Percentiles rank a stretch among this genome's conserved stretches.
Conservation (phyloP, 2,888 invertebrate species). For the Thecocarcelia acutangulata region DNA sequence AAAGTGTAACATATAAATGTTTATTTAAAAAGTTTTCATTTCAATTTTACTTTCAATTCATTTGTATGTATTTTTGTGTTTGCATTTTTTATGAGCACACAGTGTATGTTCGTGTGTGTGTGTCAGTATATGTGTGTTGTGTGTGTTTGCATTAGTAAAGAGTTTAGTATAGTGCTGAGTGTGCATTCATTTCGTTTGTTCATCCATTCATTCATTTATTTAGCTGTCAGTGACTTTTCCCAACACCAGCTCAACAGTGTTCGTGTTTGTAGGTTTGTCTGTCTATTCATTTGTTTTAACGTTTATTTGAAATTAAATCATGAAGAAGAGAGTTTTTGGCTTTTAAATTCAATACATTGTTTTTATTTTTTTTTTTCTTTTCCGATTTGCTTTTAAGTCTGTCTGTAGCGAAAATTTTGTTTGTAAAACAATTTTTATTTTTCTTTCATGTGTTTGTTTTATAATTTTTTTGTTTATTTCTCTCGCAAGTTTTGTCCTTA, state of each 20-base stretch:
- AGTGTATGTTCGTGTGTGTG: not conserved
- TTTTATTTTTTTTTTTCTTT: conserved; percentile 12
- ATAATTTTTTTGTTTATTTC: not conserved
- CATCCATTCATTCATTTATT: conserved; percentile 66
- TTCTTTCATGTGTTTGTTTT: conserved; percentile 34
- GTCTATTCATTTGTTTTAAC: conserved; percentile 40
- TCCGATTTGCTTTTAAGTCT: conserved; percentile 28
- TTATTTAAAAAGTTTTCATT: conserved; percentile 69
- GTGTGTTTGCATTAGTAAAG: conserved; percentile 9
- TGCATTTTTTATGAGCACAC: conserved; percentile 17
- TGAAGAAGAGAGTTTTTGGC: conserved; percentile 56
- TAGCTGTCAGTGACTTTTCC: conserved; percentile 69
- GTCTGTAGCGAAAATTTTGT: conserved; percentile 24
- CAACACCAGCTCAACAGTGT: conserved; percentile 37
- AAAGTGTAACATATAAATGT: conserved; percentile 66
- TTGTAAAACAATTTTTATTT: conserved; percentile 8
- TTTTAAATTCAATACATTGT: conserved; percentile 60
- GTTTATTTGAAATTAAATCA: conserved; percentile 59
- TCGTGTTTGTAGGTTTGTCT: conserved; percentile 26
- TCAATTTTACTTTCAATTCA: conserved; percentile 69
- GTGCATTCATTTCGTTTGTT: conserved; percentile 44
- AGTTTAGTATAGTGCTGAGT: conserved; percentile 45
- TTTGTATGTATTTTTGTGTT: conserved; percentile 39
- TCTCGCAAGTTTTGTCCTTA: conserved; percentile 11
- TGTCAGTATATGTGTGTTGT: conserved; percentile 1